Percentiles rank a stretch among this genome's conserved stretches.
Conservation (phyloP, 2,888 invertebrate species). For the Drosophila tanythrix region DNA sequence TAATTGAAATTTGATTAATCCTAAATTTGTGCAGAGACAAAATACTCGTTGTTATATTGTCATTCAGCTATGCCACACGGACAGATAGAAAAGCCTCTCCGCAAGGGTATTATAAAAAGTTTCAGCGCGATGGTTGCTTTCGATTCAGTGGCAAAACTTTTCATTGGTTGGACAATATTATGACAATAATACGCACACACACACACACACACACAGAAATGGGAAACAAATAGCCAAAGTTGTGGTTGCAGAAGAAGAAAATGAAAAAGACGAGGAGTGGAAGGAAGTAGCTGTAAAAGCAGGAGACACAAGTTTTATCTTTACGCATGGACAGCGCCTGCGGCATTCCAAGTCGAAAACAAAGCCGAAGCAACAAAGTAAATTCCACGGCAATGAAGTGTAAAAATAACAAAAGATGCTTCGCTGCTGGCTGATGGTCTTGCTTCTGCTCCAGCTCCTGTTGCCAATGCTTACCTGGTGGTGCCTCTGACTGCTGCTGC, state of each 20-base stretch:
- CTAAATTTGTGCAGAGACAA: neutral
- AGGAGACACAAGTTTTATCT: conserved; percentile 77
- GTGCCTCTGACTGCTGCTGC: neutral
- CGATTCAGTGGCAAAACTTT: conserved; percentile 70
- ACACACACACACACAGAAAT: conserved; percentile 29
- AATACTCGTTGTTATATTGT: neutral
- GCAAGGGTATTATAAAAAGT: conserved; percentile 36
- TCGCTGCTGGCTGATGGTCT: conserved; percentile 6
- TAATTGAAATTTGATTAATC: neutral
- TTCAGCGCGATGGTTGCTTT: conserved; percentile 42
- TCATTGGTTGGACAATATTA: conserved; percentile 68
- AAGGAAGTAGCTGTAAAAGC: conserved; percentile 44
- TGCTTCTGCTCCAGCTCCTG: neutral
- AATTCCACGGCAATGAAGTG: conserved; percentile 79
- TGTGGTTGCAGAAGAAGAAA: conserved; percentile 25
- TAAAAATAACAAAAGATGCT: conserved; percentile 78
- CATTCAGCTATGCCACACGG: neutral
- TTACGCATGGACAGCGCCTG: conserved; percentile 74
- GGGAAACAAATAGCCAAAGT: conserved; percentile 53
- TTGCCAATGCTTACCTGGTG: conserved; percentile 16
- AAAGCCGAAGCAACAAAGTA: conserved; percentile 72
- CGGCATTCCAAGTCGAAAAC: conserved; percentile 69
- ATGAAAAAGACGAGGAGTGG: conserved; percentile 8
- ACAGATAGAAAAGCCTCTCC: too few relatives aligned
- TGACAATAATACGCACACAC: conserved; percentile 58